A percentile compares a stretch with the other conserved stretches of the same genome.
phyloP scores from a whole-genome alignment of 1,140 invertebrate species.

The Vanessa atalanta region DNA sequence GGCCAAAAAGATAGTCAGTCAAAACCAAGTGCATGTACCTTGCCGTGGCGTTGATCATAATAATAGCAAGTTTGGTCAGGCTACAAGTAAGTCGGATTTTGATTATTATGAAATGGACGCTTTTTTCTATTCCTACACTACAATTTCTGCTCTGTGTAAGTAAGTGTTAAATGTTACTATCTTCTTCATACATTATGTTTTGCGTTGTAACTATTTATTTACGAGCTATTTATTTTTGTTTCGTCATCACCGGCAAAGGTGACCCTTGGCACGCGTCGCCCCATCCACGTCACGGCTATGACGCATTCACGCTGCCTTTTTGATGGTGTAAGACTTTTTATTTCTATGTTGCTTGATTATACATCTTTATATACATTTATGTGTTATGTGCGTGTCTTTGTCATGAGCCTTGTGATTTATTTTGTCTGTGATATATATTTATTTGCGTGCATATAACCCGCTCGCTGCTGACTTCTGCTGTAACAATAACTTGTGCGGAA shows the following conservation, averaged over 20 bases:
- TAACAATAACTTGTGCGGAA: background rate
- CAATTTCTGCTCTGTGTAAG: constrained; percentile 38
- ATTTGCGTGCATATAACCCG: background rate
- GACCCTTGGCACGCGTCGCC: constrained; percentile 31
- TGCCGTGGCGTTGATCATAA: constrained; percentile 74
- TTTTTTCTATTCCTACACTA: constrained; percentile 39
- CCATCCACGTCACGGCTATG: constrained; percentile 27
- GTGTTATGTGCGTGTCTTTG: background rate
- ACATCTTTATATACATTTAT: background rate
- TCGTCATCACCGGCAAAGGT: constrained; percentile 33
- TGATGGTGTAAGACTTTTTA: constrained; percentile 20
- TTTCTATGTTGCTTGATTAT: background rate
- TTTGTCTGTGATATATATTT: background rate
- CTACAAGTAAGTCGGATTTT: constrained; percentile 71
- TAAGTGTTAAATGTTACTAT: constrained; percentile 31
- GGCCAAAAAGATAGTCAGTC: constrained; percentile 36
- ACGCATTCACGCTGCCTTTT: constrained; percentile 24
- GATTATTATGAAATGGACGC: constrained; percentile 38
- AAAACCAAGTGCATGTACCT: constrained; percentile 75
- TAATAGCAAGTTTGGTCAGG: constrained; percentile 73
- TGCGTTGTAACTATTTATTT: constrained; percentile 17
- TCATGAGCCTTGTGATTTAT: background rate
- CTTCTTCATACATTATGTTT: constrained; percentile 12
- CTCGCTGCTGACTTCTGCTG: background rate
- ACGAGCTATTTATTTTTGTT: constrained; percentile 21